Conservation (phyloP, 1,140 invertebrate genomes). For the Drosophila orena region DNA sequence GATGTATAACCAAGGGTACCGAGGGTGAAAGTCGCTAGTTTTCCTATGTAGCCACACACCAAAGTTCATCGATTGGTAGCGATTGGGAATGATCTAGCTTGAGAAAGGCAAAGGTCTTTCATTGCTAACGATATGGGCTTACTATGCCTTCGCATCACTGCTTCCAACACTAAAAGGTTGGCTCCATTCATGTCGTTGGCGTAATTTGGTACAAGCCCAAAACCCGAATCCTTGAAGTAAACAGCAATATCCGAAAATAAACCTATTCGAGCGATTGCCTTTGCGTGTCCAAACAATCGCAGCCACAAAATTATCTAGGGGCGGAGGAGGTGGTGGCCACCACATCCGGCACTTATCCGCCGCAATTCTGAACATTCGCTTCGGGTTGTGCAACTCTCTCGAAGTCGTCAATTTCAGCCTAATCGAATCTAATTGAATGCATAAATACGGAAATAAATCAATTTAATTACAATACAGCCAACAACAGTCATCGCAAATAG, state of each 20-base stretch:
- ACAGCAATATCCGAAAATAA: conserved; percentile 78
- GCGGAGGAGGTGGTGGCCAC: background rate
- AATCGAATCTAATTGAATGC: conserved; percentile 54
- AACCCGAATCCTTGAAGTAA: conserved; percentile 70
- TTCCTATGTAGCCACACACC: background rate
- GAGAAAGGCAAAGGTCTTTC: too few relatives aligned
- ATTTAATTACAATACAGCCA: conserved; percentile 59
- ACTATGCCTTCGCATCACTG: conserved; percentile 3
- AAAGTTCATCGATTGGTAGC: background rate
- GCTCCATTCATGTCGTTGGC: conserved; percentile 49
- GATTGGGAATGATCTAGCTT: too few relatives aligned
- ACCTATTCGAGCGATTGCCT: conserved; percentile 61
- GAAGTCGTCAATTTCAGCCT: conserved; percentile 35
- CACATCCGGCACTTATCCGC: conserved; percentile 20
- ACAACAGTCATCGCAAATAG: conserved; percentile 31
- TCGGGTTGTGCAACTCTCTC: conserved; percentile 27
- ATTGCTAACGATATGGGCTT: background rate
- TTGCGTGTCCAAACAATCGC: conserved; percentile 66
- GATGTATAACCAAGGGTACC: background rate
- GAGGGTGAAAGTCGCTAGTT: background rate
- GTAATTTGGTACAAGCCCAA: conserved; percentile 46
- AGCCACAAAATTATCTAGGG: conserved; percentile 28
- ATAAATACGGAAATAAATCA: conserved; percentile 54
- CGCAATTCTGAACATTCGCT: conserved; percentile 8
- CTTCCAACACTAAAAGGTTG: conserved; percentile 4